Conservation (phyloP, 2,113 vertebrate species). For the Xyrauchen texanus region DNA sequence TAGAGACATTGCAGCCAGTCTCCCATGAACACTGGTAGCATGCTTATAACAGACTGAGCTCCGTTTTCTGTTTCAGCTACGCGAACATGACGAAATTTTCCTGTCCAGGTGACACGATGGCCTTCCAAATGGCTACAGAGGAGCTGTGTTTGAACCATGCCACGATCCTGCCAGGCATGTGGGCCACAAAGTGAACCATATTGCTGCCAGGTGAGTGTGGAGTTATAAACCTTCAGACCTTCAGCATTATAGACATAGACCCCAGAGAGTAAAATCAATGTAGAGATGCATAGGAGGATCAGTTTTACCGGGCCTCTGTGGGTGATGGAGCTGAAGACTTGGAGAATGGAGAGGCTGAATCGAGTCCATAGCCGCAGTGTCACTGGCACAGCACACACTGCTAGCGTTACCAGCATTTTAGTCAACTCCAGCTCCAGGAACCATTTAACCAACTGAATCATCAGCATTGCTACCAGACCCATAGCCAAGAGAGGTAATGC, state of each 20-base stretch:
- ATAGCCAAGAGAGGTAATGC: conserved; percentile 85
- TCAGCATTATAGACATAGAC: conserved; percentile 90
- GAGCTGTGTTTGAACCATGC: conserved; percentile 92
- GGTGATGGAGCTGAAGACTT: conserved; percentile 79
- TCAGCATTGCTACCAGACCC: conserved; percentile 79
- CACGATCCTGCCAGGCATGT: conserved; percentile 86
- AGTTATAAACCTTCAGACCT: conserved; percentile 95
- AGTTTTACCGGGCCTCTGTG: conserved; percentile 89
- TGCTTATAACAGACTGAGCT: conserved; percentile 87
- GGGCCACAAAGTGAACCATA: conserved; percentile 87
- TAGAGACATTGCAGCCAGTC: conserved; percentile 95
- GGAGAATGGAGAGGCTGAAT: conserved; percentile 80
- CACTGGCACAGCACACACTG: conserved; percentile 82
- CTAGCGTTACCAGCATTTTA: conserved; percentile 85
- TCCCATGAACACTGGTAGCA: conserved; percentile 86
- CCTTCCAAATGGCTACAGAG: conserved; percentile 93
- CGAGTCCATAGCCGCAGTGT: conserved; percentile 85
- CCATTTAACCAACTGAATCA: conserved; percentile 87
- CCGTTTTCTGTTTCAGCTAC: conserved; percentile 94
- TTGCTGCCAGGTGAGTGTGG: conserved; percentile 88
- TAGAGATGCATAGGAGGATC: conserved; percentile 88
- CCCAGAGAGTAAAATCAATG: conserved; percentile 88
- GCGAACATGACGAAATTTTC: conserved; percentile 86
- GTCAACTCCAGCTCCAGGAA: conserved; percentile 86
- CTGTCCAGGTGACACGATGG: conserved; percentile 91